phyloP scores from a whole-genome alignment of 2,113 vertebrate species.

The Amazona guildingii region DNA sequence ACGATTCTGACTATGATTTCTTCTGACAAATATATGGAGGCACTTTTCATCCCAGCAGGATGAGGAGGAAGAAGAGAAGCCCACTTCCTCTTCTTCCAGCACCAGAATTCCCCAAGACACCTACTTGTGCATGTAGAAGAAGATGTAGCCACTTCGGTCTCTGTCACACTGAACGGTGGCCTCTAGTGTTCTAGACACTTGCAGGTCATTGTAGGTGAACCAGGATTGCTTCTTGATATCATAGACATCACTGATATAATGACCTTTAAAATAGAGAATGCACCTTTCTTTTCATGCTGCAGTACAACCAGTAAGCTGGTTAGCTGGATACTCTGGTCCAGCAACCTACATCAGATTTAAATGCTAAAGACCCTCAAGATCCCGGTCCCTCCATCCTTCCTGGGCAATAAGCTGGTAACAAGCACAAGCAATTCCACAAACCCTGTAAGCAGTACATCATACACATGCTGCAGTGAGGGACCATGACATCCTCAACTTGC shows the following conservation, averaged over 20 bases:
- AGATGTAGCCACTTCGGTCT: slow-evolving; percentile 96
- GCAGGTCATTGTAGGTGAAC: slow-evolving; percentile 97
- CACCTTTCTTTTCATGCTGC: neutral
- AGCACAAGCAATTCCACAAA: neutral
- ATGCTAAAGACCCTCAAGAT: neutral
- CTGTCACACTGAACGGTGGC: slow-evolving; percentile 88
- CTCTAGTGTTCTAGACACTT: slow-evolving; percentile 92
- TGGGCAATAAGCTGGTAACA: neutral
- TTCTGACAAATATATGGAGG: neutral
- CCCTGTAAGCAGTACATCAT: fast-evolving
- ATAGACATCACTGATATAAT: slow-evolving; percentile 97
- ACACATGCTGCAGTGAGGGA: fast-evolving
- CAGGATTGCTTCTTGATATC: slow-evolving; percentile 97
- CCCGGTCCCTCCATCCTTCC: neutral
- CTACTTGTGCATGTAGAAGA: slow-evolving; percentile 99
- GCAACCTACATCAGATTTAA: neutral
- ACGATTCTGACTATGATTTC: neutral
- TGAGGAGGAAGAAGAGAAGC: neutral
- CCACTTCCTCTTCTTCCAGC: neutral
- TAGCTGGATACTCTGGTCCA: neutral
- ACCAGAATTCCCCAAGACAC: neutral
- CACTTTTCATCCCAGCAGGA: neutral
- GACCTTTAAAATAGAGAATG: slow-evolving; percentile 76
- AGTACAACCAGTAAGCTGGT: neutral
- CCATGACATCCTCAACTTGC: neutral